These are phyloP conservation scores for Gallinago media DNA, from an alignment of 2,113 vertebrate genomes.

Conservation along the genomic window DNA sequence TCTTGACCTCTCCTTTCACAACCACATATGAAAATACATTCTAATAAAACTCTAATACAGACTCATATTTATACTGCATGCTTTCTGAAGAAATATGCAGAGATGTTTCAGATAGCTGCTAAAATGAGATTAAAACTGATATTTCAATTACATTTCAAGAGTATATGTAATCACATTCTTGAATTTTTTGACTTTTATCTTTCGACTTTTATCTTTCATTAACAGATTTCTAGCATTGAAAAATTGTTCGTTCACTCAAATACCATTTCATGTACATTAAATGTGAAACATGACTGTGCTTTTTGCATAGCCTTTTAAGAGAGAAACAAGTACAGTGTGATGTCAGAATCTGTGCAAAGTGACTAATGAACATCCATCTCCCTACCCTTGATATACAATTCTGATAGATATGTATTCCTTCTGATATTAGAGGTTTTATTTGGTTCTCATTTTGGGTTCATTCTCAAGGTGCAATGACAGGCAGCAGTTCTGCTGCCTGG, in stretches of 20 bases:
- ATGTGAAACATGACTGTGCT: background rate
- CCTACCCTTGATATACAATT: background rate
- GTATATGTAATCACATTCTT: background rate
- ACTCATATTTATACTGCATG: background rate
- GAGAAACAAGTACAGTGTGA: background rate
- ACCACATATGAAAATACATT: background rate
- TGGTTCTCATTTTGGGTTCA: background rate
- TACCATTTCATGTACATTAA: background rate
- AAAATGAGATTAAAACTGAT: slow-evolving; percentile 28
- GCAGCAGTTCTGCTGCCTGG: background rate
- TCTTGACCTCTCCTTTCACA: background rate
- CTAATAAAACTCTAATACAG: background rate
- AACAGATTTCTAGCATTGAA: background rate
- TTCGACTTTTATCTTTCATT: background rate
- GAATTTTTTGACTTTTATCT: background rate
- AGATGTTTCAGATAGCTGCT: background rate
- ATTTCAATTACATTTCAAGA: background rate
- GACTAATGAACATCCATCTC: background rate
- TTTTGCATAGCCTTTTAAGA: background rate
- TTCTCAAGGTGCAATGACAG: background rate
- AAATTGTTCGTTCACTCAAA: background rate
- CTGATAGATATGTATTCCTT: background rate
- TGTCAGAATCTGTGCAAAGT: background rate
- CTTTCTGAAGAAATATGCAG: background rate
- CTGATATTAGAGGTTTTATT: background rate